Base-by-base conservation (phyloP, 2,888 invertebrate genomes). In the Corbicula japonica region DNA sequence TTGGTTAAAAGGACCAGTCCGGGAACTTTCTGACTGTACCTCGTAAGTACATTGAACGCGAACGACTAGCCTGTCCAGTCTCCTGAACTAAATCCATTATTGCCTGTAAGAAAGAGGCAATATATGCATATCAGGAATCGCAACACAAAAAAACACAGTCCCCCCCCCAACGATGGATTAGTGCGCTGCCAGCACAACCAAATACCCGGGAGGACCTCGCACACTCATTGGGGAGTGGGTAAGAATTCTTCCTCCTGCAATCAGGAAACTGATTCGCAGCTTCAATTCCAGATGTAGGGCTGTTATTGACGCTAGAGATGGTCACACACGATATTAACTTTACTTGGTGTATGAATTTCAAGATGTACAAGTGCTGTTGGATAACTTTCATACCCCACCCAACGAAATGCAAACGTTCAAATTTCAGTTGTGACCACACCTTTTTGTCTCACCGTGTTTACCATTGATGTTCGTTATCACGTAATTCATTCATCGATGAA, bases 141-240 rank as follows among this genome's bases (percentile, higher is more conserved):
- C n/a, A n/a, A n/a, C n/a, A n/a, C n/a, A n/a, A n/a, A n/a, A n/a
- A n/a, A 41, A 10, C 41, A 41, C 18, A 12, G 41, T 41, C 18
- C 10, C 18, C 18, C 41, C 44, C 73, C 15, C 61, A 68, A 48
- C 28, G 58, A 23, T 38, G 61, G 18, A 44, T 58, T 28, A 15
- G 26, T 48, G 50, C 26, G 12, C 8, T 44, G n/a, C 50, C 2
- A 10, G 34, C 44, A 4, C 69, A 56, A 6, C 65, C 63, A 50
- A 18, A n/a, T 21, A 50, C 48, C 18, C 91, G 60, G 41, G 12
- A 12, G 18, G 10, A 12, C 10, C 41, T 10, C 91, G 89, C 38
- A 87, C 0, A 96, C 94, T 94, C 23, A 93, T 92, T 21, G 93
- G 93, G 28, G 93, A 93, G 80, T 93, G 93, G 73, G 89, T 88